Conservation (phyloP, 1,140 invertebrate species). For the Ips nitidus region DNA sequence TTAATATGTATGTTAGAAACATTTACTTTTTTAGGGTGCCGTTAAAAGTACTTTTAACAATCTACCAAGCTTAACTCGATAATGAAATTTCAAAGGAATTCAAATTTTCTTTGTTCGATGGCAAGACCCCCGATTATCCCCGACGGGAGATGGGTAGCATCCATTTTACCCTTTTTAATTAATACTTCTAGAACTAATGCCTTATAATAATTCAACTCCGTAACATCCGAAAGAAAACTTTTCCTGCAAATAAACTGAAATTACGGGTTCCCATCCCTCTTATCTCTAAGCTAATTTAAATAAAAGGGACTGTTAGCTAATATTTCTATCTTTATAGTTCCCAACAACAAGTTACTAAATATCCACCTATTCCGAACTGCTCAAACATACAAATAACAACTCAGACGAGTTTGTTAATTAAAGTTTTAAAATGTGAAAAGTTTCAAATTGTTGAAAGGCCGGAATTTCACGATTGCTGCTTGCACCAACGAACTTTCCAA, state of each 20-base stretch:
- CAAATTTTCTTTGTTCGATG: slow-evolving; percentile 34
- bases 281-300: slow-evolving; percentile 8
- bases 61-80: slow-evolving; percentile 26
- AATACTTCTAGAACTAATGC: slow-evolving; percentile 31
- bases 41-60: slow-evolving; percentile 32
- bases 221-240: slow-evolving; percentile 27
- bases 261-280: slow-evolving; percentile 11
- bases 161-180: slow-evolving; percentile 33
- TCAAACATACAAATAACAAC: not conserved
- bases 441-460: not conserved
- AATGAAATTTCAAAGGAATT: slow-evolving; percentile 37
- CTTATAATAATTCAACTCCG: slow-evolving; percentile 30
- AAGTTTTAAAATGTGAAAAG: slow-evolving; percentile 4
- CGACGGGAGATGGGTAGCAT: slow-evolving; percentile 11
- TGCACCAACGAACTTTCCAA: not conserved
- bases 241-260: slow-evolving; percentile 26
- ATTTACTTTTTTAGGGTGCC: not conserved
- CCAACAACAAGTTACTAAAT: slow-evolving; percentile 2
- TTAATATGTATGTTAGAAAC: too few relatives aligned
- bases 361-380: not conserved
- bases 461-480: not conserved
- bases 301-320: slow-evolving; percentile 22
- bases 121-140: slow-evolving; percentile 13
- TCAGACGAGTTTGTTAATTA: not conserved
- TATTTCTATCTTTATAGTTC: slow-evolving; percentile 25